Percentiles rank a stretch among this genome's conserved stretches.
Conservation (phyloP, 2,888 invertebrate species). For the Cephus spinipes region DNA sequence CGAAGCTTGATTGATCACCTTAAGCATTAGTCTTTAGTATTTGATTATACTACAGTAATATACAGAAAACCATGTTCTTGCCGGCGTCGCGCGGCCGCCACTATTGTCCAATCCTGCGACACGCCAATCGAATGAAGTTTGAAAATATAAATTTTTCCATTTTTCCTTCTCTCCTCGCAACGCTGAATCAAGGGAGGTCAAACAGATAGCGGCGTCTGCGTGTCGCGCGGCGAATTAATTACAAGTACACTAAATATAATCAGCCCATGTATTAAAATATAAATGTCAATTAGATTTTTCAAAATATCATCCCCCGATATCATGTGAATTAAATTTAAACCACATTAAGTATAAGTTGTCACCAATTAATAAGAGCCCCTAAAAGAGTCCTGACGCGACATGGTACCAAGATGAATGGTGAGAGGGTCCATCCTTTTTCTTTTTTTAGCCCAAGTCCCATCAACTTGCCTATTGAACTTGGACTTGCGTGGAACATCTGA, state of each 20-base stretch:
- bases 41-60: slow-evolving; percentile 64
- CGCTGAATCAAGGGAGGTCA: slow-evolving; percentile 5
- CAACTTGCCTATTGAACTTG: neutral
- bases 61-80: slow-evolving; percentile 49
- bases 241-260: slow-evolving; percentile 59
- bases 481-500: neutral
- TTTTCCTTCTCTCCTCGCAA: neutral
- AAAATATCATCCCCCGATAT: slow-evolving; percentile 37
- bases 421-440: neutral
- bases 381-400: neutral
- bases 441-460: neutral
- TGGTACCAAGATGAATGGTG: neutral
- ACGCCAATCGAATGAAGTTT: neutral
- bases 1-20: slow-evolving; percentile 56
- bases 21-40: slow-evolving; percentile 65
- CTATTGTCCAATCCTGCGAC: slow-evolving; percentile 18
- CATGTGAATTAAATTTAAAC: slow-evolving; percentile 47
- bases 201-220: slow-evolving; percentile 11
- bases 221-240: slow-evolving; percentile 32
- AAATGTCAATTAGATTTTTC: slow-evolving; percentile 57
- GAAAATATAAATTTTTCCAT: neutral
- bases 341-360: slow-evolving; percentile 47
- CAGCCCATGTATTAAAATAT: slow-evolving; percentile 62
- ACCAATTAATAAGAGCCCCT: slow-evolving; percentile 29
- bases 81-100: neutral